Percentiles rank a stretch among this genome's conserved stretches.
Conservation (phyloP, 2,113 vertebrate species). For the Geococcyx californianus region DNA sequence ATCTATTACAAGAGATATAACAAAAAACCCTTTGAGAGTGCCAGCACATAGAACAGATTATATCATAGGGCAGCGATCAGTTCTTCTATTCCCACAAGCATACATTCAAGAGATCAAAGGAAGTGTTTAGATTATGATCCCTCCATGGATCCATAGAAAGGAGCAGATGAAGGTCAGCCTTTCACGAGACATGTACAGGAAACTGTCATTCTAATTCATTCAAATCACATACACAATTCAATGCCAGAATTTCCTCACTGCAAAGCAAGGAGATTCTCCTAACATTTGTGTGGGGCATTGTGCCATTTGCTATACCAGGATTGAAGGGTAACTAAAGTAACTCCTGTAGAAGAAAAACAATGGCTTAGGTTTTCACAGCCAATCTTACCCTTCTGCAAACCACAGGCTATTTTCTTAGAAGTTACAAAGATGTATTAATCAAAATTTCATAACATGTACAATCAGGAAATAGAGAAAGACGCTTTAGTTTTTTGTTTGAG, state of each 20-base stretch:
- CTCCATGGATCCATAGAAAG: not conserved
- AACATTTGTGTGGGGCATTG: not conserved
- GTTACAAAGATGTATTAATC: not conserved
- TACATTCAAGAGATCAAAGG: not conserved
- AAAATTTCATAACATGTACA: not conserved
- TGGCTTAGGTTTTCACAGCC: not conserved
- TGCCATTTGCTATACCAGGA: not conserved
- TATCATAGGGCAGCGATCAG: not conserved
- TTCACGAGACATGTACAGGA: not conserved
- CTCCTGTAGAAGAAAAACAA: not conserved
- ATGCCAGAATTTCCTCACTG: not conserved
- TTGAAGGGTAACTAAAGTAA: not conserved
- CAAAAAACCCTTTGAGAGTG: slow-evolving; percentile 18
- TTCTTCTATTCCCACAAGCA: not conserved
- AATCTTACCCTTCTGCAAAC: not conserved
- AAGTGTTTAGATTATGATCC: not conserved
- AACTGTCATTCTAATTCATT: not conserved
- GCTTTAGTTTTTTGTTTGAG: not conserved
- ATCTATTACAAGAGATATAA: not conserved
- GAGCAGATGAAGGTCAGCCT: not conserved
- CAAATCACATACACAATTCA: not conserved
- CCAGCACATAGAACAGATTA: not conserved
- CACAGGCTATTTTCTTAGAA: not conserved
- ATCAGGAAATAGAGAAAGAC: not conserved
- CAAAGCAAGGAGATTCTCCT: not conserved